Percentiles rank a stretch among this genome's conserved stretches.
phyloP scores from a whole-genome alignment of 2,797 vertebrate genomes.

The Protonibea diacanthus region DNA sequence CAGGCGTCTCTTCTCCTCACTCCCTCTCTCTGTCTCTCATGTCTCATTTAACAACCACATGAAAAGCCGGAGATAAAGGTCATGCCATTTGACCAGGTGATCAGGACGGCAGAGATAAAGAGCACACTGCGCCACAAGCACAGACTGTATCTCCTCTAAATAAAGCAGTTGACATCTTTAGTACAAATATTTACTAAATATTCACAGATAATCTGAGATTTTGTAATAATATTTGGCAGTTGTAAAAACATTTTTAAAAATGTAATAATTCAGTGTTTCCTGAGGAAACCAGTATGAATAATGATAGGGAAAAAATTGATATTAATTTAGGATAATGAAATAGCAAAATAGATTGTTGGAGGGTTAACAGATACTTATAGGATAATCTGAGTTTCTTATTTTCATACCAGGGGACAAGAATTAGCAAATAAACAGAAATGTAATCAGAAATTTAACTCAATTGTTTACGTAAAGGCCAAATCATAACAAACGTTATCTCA shows the following conservation, averaged over 20 bases:
- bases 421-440: too few relatives aligned
- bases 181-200: not conserved
- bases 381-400: too few relatives aligned
- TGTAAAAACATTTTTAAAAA: not conserved
- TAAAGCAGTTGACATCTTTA: not conserved
- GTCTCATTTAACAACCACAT: slow-evolving; percentile 35
- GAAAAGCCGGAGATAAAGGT: not conserved
- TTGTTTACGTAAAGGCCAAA: too few relatives aligned
- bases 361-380: too few relatives aligned
- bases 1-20: not conserved
- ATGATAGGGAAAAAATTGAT: too few relatives aligned
- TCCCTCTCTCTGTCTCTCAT: not conserved
- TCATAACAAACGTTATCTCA: too few relatives aligned
- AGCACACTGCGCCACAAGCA: not conserved
- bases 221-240: not conserved
- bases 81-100: slow-evolving; percentile 15
- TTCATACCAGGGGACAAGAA: too few relatives aligned
- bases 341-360: too few relatives aligned
- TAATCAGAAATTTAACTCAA: too few relatives aligned
- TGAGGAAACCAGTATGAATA: not conserved
- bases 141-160: not conserved
- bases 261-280: not conserved
- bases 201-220: not conserved
- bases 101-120: slow-evolving; percentile 13
- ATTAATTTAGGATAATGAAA: too few relatives aligned